phyloP scores from a whole-genome alignment of 1,140 invertebrate species.

The Atta cephalotes region DNA sequence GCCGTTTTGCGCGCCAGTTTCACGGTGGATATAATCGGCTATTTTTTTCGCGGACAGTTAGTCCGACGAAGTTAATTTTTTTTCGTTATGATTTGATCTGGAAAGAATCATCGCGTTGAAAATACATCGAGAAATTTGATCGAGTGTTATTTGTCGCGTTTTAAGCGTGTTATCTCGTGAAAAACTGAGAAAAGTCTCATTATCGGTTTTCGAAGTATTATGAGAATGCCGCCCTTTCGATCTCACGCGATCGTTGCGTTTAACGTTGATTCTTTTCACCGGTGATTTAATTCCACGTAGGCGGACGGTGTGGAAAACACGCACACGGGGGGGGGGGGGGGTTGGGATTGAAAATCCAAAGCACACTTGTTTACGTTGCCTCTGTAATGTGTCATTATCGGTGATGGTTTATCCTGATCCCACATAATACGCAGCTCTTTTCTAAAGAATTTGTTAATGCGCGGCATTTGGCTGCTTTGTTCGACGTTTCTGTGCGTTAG shows the following conservation, averaged over 20 bases:
- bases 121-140: not conserved
- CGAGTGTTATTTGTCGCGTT: not conserved
- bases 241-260: conserved; percentile 38
- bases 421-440: not conserved
- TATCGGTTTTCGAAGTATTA: conserved; percentile 29
- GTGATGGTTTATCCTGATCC: not conserved
- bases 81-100: not conserved
- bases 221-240: conserved; percentile 26
- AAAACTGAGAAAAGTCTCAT: conserved; percentile 31
- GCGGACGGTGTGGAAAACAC: conserved; percentile 32
- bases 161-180: not conserved
- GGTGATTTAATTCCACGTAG: conserved; percentile 37
- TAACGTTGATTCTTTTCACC: conserved; percentile 3
- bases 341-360: conserved; percentile 36
- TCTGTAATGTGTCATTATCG: conserved; percentile 33
- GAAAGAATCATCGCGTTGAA: not conserved
- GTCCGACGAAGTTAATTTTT: not conserved
- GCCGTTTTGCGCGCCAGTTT: conserved; percentile 54
- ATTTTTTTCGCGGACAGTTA: not conserved
- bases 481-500: not conserved
- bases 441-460: conserved; percentile 25
- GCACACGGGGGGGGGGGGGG: not conserved
- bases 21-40: conserved; percentile 42
- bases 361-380: conserved; percentile 4
- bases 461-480: conserved; percentile 14